Conservation (phyloP, 2,113 vertebrate species). For the Aegithalos caudatus region DNA sequence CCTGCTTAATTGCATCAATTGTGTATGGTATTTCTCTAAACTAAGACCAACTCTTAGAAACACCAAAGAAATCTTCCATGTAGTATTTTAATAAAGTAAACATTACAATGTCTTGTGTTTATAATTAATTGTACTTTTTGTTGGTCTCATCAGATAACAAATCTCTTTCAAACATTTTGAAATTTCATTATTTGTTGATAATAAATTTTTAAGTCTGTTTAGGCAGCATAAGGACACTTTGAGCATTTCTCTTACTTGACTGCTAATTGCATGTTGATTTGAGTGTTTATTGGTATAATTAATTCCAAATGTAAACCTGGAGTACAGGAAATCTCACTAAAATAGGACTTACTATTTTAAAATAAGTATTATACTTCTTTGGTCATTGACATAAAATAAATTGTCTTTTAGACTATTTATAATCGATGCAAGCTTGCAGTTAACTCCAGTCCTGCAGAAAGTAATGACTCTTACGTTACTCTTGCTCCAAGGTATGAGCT, state of each 20-base stretch:
- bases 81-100: not conserved
- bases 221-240: not conserved
- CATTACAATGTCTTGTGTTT: not conserved
- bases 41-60: not conserved
- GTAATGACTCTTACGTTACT: conserved; percentile 30
- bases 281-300: not conserved
- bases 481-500: conserved; percentile 64
- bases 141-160: not conserved
- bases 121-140: not conserved
- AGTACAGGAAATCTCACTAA: not conserved
- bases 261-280: not conserved
- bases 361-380: not conserved
- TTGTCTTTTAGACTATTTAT: conserved; percentile 85
- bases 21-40: not conserved
- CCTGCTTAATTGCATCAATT: not conserved
- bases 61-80: not conserved
- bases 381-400: not conserved
- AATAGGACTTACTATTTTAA: not conserved
- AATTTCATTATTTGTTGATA: not conserved
- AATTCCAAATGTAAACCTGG: not conserved
- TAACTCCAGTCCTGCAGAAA: conserved; percentile 75
- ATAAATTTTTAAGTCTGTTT: not conserved
- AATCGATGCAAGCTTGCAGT: conserved; percentile 81
- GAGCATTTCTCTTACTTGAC: not conserved
- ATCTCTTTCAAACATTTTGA: not conserved